Evolutionary conservation across 2,888 invertebrate genomes (phyloP).

Genomic region (Papilio gigon): DNA sequence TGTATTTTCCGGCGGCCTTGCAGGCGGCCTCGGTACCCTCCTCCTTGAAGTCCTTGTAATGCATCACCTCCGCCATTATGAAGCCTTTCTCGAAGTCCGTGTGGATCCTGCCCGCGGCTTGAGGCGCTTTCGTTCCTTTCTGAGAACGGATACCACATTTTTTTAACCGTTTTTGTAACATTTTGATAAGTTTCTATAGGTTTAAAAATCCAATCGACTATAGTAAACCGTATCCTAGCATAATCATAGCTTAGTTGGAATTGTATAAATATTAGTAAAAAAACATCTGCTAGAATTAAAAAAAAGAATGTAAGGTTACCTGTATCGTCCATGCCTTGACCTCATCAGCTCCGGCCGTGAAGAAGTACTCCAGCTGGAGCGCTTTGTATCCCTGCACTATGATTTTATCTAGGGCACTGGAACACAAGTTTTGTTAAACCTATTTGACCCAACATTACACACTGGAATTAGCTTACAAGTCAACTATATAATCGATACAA

Average conservation of each 20-base stretch:
- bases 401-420: slow-evolving; percentile 96
- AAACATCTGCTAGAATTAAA: neutral
- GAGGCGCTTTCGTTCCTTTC: slow-evolving; percentile 99
- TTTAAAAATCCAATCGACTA: too few relatives aligned
- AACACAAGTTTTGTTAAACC: neutral
- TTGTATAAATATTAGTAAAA: too few relatives aligned
- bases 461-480: too few relatives aligned
- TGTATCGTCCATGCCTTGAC: slow-evolving; percentile 99
- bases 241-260: too few relatives aligned
- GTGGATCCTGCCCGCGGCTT: slow-evolving; percentile 99
- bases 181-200: too few relatives aligned
- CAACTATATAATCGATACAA: too few relatives aligned
- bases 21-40: slow-evolving; percentile 96
- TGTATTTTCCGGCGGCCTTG: slow-evolving; percentile 98
- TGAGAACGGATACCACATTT: slow-evolving; percentile 63
- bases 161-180: neutral
- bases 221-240: too few relatives aligned
- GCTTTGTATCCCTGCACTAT: slow-evolving; percentile 98
- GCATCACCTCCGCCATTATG: slow-evolving; percentile 99
- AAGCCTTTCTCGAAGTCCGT: slow-evolving; percentile 99
- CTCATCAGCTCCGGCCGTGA: slow-evolving; percentile 98
- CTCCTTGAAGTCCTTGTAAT: slow-evolving; percentile 97
- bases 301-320: slow-evolving; percentile 75
- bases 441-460: too few relatives aligned
- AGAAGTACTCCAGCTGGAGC: slow-evolving; percentile 98